phyloP scores from a whole-genome alignment of 2,797 vertebrate genomes.

The Cephalopachus bancanus region DNA sequence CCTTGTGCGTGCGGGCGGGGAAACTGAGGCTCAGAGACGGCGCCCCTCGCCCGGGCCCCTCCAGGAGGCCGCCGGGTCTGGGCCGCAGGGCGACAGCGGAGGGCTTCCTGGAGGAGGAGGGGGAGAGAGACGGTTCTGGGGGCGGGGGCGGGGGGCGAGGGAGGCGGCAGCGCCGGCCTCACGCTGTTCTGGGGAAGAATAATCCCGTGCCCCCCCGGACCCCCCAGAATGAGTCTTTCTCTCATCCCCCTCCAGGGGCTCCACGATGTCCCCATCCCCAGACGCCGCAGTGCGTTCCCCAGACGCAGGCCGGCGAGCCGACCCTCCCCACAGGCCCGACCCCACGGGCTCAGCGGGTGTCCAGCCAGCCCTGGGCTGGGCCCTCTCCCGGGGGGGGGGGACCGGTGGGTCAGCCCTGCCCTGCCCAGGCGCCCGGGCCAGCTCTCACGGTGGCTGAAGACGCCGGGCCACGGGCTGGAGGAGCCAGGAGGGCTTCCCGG shows the following conservation, averaged over 20 bases:
- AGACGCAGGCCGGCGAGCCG: constrained; percentile 3
- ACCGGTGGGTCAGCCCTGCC: background rate
- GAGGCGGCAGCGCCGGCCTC: too few species aligned
- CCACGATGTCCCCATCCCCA: background rate
- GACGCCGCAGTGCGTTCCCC: background rate
- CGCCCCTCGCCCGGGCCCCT: background rate
- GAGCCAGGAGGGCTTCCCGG: background rate
- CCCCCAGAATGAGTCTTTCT: background rate
- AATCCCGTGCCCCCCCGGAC: too few species aligned
- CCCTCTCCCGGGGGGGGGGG: background rate
- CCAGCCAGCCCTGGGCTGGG: background rate
- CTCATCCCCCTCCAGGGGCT: background rate
- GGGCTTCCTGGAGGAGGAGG: background rate
- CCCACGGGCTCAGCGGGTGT: too few species aligned
- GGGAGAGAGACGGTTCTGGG: too few species aligned
- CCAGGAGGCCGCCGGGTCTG: too few species aligned
- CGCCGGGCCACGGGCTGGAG: background rate
- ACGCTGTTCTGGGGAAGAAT: too few species aligned
- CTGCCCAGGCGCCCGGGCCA: background rate
- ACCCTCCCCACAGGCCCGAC: background rate
- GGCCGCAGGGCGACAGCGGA: too few species aligned
- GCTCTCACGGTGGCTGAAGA: background rate
- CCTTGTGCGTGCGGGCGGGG: too few species aligned
- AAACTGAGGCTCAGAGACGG: background rate
- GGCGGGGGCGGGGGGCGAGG: rapidly evolving